Conservation (phyloP, 1,140 invertebrate species). For the Berghia stephanieae region DNA sequence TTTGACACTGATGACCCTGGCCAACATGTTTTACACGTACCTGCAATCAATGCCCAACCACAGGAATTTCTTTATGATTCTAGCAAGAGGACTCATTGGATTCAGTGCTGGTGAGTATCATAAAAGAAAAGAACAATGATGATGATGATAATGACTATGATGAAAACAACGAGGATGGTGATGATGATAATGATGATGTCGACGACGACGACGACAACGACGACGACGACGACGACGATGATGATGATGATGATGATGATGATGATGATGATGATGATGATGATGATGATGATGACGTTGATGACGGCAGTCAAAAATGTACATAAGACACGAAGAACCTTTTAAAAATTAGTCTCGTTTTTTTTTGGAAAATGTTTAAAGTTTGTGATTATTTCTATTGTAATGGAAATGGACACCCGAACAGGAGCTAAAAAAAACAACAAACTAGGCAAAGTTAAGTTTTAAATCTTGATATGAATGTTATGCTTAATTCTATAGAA, state of each 20-base stretch:
- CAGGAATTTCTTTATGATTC: slow-evolving; percentile 78
- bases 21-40: slow-evolving; percentile 83
- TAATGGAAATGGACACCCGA: no score
- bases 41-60: slow-evolving; percentile 74
- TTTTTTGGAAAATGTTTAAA: no score
- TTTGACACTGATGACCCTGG: slow-evolving; percentile 77
- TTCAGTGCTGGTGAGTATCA: slow-evolving; percentile 81
- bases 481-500: no score
- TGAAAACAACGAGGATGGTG: background rate
- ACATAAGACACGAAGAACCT: no score
- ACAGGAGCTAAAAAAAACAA: no score
- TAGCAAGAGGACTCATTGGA: slow-evolving; percentile 82
- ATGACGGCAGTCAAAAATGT: background rate
- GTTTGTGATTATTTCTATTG: no score
- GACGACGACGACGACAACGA: slow-evolving; percentile 8
- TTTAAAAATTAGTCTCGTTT: no score
- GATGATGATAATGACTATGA: background rate
- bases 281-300: background rate
- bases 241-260: background rate
- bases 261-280: background rate
- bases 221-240: background rate
- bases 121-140: no score
- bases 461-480: no score
- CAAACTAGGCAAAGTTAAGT: no score
- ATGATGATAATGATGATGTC: background rate